Conservation (phyloP, 2,113 vertebrate genomes). For the Platanista minor region DNA sequence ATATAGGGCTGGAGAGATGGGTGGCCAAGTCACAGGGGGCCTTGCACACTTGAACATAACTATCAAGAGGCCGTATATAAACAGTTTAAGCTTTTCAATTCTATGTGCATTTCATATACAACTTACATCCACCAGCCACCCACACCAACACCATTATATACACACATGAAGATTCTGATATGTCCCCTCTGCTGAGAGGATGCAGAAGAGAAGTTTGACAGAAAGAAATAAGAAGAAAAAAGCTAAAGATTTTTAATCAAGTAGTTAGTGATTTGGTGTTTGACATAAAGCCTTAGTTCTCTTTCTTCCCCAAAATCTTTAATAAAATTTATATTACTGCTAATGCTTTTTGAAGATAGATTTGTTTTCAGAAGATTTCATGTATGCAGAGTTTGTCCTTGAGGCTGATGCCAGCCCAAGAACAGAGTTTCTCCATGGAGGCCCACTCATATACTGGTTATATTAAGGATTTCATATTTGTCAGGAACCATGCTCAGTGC, state of each 20-base stretch:
- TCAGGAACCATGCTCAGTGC: background rate
- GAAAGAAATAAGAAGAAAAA: background rate
- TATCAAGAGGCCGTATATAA: background rate
- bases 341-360: conserved; percentile 24
- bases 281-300: background rate
- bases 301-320: background rate
- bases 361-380: conserved; percentile 4
- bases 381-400: background rate
- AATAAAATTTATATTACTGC: background rate
- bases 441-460: background rate
- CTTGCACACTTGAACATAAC: background rate
- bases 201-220: background rate
- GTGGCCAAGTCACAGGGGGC: background rate
- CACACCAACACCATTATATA: background rate
- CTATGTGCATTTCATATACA: background rate
- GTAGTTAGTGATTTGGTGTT: conserved; percentile 27
- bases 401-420: background rate
- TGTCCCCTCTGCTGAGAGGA: background rate
- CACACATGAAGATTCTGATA: background rate
- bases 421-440: background rate
- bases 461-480: background rate
- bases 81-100: background rate
- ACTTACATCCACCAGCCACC: background rate
- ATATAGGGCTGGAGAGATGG: background rate
- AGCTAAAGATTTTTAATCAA: background rate